Evolutionary conservation across 2,797 vertebrate species (phyloP).

Genomic region (Coluber constrictor): DNA sequence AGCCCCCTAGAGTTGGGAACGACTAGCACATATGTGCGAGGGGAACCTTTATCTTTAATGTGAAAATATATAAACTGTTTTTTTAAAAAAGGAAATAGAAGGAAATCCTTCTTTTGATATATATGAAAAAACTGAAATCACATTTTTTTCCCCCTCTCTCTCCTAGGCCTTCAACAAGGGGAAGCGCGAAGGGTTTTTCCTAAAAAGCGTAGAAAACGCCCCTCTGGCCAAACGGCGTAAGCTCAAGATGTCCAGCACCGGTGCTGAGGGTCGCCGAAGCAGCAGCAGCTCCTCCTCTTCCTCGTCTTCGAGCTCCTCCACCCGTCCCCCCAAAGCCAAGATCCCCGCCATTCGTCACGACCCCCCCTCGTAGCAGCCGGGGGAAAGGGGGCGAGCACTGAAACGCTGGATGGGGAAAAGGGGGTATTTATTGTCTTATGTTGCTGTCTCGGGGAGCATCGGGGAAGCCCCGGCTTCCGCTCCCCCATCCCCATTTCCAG

Average conservation of each 20-base stretch:
- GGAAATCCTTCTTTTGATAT: neutral
- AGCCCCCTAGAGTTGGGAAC: no score
- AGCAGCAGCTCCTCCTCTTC: conserved; percentile 78
- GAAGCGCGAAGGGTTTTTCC: conserved; percentile 88
- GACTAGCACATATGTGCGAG: no score
- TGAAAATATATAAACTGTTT: no score
- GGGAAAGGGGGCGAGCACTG: neutral
- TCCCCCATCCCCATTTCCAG: neutral
- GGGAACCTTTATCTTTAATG: no score
- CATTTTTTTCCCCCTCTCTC: neutral
- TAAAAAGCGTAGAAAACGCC: conserved; percentile 92
- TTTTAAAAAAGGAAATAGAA: no score
- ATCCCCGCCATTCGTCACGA: conserved; percentile 6
- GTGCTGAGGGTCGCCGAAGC: conserved; percentile 81
- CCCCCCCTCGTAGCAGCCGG: conserved; percentile 7
- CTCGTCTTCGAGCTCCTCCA: conserved; percentile 78
- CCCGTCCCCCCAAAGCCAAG: conserved; percentile 42
- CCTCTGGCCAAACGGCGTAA: conserved; percentile 89
- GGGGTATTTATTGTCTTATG: conserved; percentile 42
- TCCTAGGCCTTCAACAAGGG: conserved; percentile 87
- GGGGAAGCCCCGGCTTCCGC: neutral
- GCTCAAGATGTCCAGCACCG: conserved; percentile 86
- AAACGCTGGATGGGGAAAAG: conserved; percentile 1
- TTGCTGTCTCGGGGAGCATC: conserved; percentile 13
- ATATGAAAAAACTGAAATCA: neutral